phyloP scores from a whole-genome alignment of 2,113 vertebrate genomes.

The Poeciliopsis retropinna region DNA sequence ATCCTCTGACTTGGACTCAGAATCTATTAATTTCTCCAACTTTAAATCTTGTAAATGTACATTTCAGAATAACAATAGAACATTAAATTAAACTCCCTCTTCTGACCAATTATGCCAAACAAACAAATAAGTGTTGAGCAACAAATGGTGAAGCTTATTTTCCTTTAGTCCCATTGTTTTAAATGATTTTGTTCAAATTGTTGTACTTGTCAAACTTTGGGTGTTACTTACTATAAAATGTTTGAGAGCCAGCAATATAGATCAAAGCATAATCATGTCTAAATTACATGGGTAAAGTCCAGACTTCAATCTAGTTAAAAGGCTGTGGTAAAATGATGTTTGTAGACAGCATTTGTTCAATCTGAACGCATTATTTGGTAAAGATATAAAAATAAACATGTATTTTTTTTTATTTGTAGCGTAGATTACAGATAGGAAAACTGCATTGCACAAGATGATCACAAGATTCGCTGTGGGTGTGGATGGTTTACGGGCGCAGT shows the following conservation, averaged over 20 bases:
- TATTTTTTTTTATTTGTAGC: neutral
- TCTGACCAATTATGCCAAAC: neutral
- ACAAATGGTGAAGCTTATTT: no score
- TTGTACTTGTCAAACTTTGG: neutral
- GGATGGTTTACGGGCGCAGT: slow-evolving; percentile 18
- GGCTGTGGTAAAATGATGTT: neutral
- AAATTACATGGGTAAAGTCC: neutral
- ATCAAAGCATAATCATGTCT: neutral
- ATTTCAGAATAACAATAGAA: neutral
- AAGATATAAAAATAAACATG: neutral
- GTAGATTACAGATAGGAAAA: neutral
- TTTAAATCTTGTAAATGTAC: neutral
- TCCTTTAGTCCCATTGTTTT: no score
- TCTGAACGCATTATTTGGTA: neutral
- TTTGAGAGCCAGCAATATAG: neutral
- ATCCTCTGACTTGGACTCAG: neutral
- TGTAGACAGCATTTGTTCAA: neutral
- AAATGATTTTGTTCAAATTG: no score
- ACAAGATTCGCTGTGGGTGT: slow-evolving; percentile 15
- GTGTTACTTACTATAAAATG: neutral
- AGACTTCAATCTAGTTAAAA: neutral
- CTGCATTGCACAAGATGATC: slow-evolving; percentile 1
- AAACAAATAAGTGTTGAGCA: neutral
- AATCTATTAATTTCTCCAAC: no score
- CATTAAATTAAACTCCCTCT: neutral